These are phyloP conservation scores for Scyliorhinus canicula DNA, from an alignment of 2,797 vertebrate genomes.

Conservation along the genomic window DNA sequence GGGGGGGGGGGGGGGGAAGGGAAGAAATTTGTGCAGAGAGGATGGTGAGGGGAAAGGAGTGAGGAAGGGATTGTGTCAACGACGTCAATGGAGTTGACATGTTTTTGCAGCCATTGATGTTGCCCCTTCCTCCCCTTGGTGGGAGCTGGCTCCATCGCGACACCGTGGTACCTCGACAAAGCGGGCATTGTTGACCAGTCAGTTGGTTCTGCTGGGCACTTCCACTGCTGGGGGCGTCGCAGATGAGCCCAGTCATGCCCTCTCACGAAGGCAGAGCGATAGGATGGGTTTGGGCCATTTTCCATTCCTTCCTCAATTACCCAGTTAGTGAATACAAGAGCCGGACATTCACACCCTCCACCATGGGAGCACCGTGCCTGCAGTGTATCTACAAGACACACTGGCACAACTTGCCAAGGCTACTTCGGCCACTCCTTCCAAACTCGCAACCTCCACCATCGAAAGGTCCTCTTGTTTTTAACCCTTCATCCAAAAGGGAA, in stretches of 20 bases:
- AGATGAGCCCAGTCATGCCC: not conserved
- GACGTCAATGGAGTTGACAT: not conserved
- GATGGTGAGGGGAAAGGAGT: not conserved
- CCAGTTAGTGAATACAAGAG: not conserved
- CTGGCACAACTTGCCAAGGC: not conserved
- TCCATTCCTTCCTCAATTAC: not conserved
- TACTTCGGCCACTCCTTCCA: not conserved
- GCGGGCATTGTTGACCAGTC: not conserved
- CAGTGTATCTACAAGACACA: not conserved
- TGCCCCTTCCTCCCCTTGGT: not conserved
- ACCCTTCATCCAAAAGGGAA: too few relatives aligned
- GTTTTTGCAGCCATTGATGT: not conserved
- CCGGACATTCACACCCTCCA: not conserved
- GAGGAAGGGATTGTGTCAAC: not conserved
- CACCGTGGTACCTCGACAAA: not conserved
- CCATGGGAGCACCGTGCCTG: too few relatives aligned
- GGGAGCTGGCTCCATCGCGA: not conserved
- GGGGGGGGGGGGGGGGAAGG: not conserved
- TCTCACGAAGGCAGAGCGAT: too few relatives aligned
- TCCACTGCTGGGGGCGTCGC: not conserved
- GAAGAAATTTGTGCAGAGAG: too few relatives aligned
- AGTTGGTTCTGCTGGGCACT: not conserved
- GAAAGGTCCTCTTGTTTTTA: too few relatives aligned
- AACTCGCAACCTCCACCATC: not conserved
- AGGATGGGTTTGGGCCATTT: too few relatives aligned